phyloP scores from a whole-genome alignment of 2,888 invertebrate species.

The Leptinotarsa rubiginosa region DNA sequence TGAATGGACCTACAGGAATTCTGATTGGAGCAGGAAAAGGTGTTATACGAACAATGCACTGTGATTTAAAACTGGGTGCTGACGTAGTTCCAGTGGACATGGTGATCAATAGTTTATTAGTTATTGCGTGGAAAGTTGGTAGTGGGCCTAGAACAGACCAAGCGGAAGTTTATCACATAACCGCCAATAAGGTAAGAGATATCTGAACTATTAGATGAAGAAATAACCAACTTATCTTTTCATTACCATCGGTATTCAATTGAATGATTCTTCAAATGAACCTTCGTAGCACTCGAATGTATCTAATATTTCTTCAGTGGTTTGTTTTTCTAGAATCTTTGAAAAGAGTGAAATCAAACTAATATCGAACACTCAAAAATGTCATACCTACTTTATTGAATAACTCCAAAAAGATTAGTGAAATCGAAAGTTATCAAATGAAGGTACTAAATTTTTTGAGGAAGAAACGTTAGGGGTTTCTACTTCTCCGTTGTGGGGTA shows the following conservation, averaged over 20 bases:
- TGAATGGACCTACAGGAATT: constrained; percentile 90
- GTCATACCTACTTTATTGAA: no score
- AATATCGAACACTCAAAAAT: no score
- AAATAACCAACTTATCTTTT: no score
- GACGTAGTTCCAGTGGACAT: constrained; percentile 85
- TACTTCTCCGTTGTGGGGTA: no score
- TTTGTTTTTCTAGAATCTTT: no score
- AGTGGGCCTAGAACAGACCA: constrained; percentile 46
- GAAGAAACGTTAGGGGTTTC: no score
- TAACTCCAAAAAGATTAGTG: no score
- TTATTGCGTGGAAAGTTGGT: constrained; percentile 77
- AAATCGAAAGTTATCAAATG: no score
- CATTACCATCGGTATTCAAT: not conserved
- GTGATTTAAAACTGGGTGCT: constrained; percentile 71
- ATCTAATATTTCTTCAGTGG: no score
- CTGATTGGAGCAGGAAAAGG: constrained; percentile 86
- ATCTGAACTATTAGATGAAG: not conserved
- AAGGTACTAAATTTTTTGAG: no score
- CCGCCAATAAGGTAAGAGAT: constrained; percentile 56
- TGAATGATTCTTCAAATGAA: not conserved
- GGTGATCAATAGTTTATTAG: constrained; percentile 82
- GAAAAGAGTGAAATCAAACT: no score
- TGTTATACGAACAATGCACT: constrained; percentile 87
- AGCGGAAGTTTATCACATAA: constrained; percentile 60
- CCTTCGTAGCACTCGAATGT: no score